Conservation (phyloP, 1,140 invertebrate species). For the silkworm (Bombyx mori) region ASM3026992v2 NC_085119.1:5207501-5208000, state of each 20-base stretch:
- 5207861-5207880: slow-evolving; percentile 38
- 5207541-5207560: no score
- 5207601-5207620: no score
- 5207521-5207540: no score
- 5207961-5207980: slow-evolving; percentile 33
- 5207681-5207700: no score
- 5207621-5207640: no score
- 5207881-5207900: slow-evolving; percentile 10
- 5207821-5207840: slow-evolving; percentile 61
- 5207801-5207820: slow-evolving; percentile 52
- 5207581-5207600: no score
- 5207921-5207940: slow-evolving; percentile 41
- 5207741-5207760: not conserved
- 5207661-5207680: no score
- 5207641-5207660: no score
- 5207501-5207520: no score
- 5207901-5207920: slow-evolving; percentile 30
- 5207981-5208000: slow-evolving; percentile 39
- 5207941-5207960: slow-evolving; percentile 36
- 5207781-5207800: not conserved
- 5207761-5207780: not conserved
- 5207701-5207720: no score
- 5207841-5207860: slow-evolving; percentile 34
- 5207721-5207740: no score
- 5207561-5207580: no score